phyloP scores from a whole-genome alignment of 2,797 vertebrate species.

The Chelon labrosus region DNA sequence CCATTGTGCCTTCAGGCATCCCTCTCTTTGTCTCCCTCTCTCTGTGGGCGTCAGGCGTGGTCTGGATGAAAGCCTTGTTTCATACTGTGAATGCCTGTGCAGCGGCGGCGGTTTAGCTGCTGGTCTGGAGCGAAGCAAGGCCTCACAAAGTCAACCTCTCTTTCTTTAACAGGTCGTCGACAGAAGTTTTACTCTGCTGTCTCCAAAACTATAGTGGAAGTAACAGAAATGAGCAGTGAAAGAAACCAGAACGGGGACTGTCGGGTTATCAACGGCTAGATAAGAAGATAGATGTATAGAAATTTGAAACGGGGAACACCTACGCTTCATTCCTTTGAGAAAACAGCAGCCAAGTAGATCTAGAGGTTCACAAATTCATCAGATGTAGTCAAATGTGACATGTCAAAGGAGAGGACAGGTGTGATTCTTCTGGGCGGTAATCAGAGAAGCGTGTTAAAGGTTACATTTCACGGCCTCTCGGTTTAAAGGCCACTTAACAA shows the following conservation, averaged over 20 bases:
- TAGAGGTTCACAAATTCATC: background rate
- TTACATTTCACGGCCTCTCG: background rate
- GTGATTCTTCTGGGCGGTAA: background rate
- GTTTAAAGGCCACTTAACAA: background rate
- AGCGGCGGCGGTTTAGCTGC: constrained; percentile 17
- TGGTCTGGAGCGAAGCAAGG: constrained; percentile 11
- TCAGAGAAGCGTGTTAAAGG: background rate
- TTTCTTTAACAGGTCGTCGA: too few relatives aligned
- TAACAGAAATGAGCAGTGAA: too few relatives aligned
- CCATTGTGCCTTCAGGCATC: too few relatives aligned
- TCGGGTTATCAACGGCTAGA: too few relatives aligned
- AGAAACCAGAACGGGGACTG: too few relatives aligned
- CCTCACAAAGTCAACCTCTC: background rate
- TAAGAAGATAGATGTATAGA: too few relatives aligned
- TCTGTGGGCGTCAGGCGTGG: constrained; percentile 47
- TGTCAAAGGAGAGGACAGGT: background rate
- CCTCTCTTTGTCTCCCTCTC: background rate
- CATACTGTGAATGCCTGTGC: constrained; percentile 47
- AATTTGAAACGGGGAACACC: too few relatives aligned
- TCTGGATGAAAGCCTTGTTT: constrained; percentile 65
- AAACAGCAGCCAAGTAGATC: too few relatives aligned
- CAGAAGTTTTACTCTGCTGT: too few relatives aligned
- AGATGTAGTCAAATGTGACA: too few relatives aligned
- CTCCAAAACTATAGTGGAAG: too few relatives aligned
- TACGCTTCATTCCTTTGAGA: too few relatives aligned